Base-by-base conservation (phyloP, 1,140 invertebrate species). In the Meloidogyne floridensis region DNA sequence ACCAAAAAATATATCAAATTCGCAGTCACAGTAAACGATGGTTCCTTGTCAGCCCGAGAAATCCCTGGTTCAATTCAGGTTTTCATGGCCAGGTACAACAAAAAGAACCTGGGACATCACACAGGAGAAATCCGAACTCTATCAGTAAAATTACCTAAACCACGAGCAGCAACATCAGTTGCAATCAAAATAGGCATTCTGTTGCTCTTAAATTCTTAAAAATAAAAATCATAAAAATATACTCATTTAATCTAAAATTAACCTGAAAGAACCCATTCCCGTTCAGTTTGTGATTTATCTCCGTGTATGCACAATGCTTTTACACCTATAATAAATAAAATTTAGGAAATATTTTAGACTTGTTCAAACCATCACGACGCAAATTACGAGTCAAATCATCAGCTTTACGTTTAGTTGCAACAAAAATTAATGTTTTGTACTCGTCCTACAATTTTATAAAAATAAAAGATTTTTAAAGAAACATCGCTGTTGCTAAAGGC, bases 111-210 rank as follows among this genome's bases (percentile, higher is more conserved):
- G 32, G 32, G 2, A 32, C 32, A 32, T 32, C 2, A 32, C 32
- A 2, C 32, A 32, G 32, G 32, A 32, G 2, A 32, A 32, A 32
- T 2, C 32, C 32, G 1, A 32, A 32, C 2, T 32, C 32, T 32
- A 32, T 53, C 8, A 82, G 81, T 70, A 18, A 20, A 5, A 18
- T 59, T 80, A 80, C 80, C 80, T 6, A 81, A 56, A 83, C 94
- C 98, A 92, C 99, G 99, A 2, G 96, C 98, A 1, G 97, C 98
- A 0, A 99, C 97, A 91, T 99, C 98, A 0, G 97, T 99, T 0
- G 97, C 97, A 0, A 99, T 97, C 54, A 99, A 86, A 9, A 93
- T 92, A 89, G 93, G 92, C 90, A 98, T 98, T 88, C 95, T 93
- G 10, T 93, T 93, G 72, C 93, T 93, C 70, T 95, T 92, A 91